phyloP scores from a whole-genome alignment of 2,797 vertebrate species.

The Coracias cyanogaster region DNA sequence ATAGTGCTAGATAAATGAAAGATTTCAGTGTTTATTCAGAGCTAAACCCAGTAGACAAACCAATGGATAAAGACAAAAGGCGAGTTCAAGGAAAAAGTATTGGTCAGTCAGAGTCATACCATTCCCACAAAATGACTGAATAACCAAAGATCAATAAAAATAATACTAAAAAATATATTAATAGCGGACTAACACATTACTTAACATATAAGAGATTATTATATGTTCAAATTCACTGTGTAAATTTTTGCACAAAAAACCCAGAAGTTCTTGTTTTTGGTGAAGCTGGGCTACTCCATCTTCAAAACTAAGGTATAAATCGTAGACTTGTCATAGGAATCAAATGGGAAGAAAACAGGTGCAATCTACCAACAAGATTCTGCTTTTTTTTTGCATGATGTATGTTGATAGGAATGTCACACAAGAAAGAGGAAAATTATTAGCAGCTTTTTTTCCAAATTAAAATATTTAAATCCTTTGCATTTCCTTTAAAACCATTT shows the following conservation, averaged over 20 bases:
- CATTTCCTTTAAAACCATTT: neutral
- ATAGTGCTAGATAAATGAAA: conserved; percentile 24
- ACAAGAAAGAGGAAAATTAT: neutral
- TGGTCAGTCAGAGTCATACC: neutral
- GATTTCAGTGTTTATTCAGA: neutral
- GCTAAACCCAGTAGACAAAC: neutral
- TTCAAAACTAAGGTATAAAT: neutral
- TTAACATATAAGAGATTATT: neutral
- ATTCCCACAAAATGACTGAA: neutral
- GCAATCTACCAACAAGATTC: neutral
- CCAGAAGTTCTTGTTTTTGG: neutral
- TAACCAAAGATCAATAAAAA: neutral
- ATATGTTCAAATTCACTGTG: neutral
- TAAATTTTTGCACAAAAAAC: neutral
- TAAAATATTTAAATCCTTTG: neutral
- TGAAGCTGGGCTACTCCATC: neutral
- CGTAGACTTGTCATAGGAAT: neutral
- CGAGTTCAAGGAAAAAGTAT: neutral
- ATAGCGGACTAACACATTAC: accelerated
- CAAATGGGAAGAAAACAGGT: neutral
- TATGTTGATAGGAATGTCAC: neutral
- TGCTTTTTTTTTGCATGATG: neutral
- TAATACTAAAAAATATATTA: neutral
- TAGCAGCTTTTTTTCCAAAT: neutral
- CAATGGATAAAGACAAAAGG: neutral